These are phyloP conservation scores for Trichoplusia ni DNA, from an alignment of 1,140 invertebrate species.

Conservation along the genomic window DNA sequence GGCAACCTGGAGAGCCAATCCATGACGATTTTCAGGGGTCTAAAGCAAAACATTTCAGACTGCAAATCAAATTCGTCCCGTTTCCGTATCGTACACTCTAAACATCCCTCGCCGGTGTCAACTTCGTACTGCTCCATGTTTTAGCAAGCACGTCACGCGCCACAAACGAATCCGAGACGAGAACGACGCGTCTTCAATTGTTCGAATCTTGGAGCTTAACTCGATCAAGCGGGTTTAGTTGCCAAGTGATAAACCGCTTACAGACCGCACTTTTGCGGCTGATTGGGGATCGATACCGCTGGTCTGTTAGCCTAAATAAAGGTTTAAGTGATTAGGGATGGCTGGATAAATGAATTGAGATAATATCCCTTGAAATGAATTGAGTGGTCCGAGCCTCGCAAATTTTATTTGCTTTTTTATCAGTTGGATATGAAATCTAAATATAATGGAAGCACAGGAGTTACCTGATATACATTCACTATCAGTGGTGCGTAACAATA, in stretches of 20 bases:
- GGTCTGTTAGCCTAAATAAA: conserved; percentile 11
- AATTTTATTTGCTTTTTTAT: too few relatives aligned
- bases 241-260: conserved; percentile 68
- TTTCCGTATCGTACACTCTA: conserved; percentile 36
- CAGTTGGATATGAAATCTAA: too few relatives aligned
- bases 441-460: too few relatives aligned
- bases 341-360: too few relatives aligned
- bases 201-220: conserved; percentile 75
- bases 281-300: conserved; percentile 34
- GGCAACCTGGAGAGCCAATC: too few relatives aligned
- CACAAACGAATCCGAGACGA: conserved; percentile 57
- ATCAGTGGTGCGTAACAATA: too few relatives aligned
- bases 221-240: conserved; percentile 53
- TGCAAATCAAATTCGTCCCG: background rate
- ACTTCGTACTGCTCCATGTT: background rate
- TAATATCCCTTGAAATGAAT: too few relatives aligned
- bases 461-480: too few relatives aligned
- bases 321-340: conserved; percentile 21
- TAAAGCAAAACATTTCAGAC: too few relatives aligned
- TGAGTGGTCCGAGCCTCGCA: too few relatives aligned
- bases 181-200: conserved; percentile 60
- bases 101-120: conserved; percentile 38
- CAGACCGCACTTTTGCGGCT: conserved; percentile 34
- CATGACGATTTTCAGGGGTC: too few relatives aligned
- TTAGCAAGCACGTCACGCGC: conserved; percentile 55